Evolutionary conservation across 2,888 invertebrate genomes (phyloP).

Genomic region (Villa cingulata): DNA sequence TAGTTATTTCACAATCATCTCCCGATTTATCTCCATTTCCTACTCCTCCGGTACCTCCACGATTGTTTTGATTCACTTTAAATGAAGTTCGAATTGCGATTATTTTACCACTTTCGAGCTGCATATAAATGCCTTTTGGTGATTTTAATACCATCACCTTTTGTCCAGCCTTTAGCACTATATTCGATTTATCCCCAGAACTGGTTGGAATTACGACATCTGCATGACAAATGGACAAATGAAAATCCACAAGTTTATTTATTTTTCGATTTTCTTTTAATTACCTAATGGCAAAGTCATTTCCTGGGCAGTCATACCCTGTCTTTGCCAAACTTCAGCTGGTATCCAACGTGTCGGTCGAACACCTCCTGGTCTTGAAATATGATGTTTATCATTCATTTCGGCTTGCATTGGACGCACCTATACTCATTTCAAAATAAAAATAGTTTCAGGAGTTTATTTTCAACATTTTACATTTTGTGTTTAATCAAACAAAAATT

Average conservation of each 20-base stretch:
- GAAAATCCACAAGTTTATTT: constrained; percentile 3
- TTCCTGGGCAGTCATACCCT: constrained; percentile 91
- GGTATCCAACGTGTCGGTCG: constrained; percentile 64
- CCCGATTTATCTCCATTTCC: not conserved
- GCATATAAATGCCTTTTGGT: constrained; percentile 91
- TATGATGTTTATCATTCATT: constrained; percentile 25
- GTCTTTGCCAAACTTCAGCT: constrained; percentile 80
- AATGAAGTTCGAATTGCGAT: constrained; percentile 59
- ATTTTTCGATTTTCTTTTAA: constrained; percentile 10
- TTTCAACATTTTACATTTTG: constrained; percentile 9
- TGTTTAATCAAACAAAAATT: no score
- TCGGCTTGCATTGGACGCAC: constrained; percentile 72
- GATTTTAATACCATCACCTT: constrained; percentile 90
- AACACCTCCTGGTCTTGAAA: constrained; percentile 33
- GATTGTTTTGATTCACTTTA: constrained; percentile 24
- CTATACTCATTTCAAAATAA: no score
- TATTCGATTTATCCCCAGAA: constrained; percentile 76
- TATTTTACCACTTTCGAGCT: constrained; percentile 85
- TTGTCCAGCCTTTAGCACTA: constrained; percentile 85
- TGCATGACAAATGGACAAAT: constrained; percentile 20
- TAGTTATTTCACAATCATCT: not conserved
- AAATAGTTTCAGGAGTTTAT: not conserved
- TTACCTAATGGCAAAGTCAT: constrained; percentile 77
- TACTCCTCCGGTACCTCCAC: constrained; percentile 5
- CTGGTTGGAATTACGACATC: constrained; percentile 89